These are phyloP conservation scores for Epirrita christyi DNA, from an alignment of 2,888 invertebrate genomes.

Conservation along the genomic window DNA sequence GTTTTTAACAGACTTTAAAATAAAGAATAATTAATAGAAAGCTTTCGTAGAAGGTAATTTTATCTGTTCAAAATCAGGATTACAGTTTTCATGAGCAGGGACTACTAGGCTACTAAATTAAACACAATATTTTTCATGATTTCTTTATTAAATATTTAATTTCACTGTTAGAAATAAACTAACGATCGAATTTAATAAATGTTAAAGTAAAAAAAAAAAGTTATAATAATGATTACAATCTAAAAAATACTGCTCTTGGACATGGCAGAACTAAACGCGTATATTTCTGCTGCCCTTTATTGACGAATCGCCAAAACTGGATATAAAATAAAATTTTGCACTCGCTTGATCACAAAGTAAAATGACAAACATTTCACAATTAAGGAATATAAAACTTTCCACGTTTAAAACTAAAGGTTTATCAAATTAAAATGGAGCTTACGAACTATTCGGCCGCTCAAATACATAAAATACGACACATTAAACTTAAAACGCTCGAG, in stretches of 20 bases:
- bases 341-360: conserved; percentile 83
- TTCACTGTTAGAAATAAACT: conserved; percentile 85
- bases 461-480: conserved; percentile 13
- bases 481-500: conserved; percentile 10
- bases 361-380: conserved; percentile 81
- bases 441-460: conserved; percentile 26
- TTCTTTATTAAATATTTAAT: conserved; percentile 85
- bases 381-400: conserved; percentile 71
- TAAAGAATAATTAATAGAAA: too few species aligned
- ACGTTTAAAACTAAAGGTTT: conserved; percentile 53
- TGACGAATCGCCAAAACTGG: conserved; percentile 71
- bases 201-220: conserved; percentile 78
- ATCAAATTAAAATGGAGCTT: conserved; percentile 48
- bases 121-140: conserved; percentile 74
- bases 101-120: conserved; percentile 47
- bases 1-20: too few species aligned
- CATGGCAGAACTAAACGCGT: conserved; percentile 73
- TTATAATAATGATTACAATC: conserved; percentile 80
- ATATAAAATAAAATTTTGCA: conserved; percentile 77
- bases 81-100: background rate
- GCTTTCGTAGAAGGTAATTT: too few species aligned
- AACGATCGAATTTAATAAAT: conserved; percentile 82
- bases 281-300: conserved; percentile 74
- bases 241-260: conserved; percentile 84
- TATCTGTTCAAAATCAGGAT: too few species aligned